phyloP scores from a whole-genome alignment of 2,113 vertebrate species.

The Sinocyclocheilus anshuiensis region DNA sequence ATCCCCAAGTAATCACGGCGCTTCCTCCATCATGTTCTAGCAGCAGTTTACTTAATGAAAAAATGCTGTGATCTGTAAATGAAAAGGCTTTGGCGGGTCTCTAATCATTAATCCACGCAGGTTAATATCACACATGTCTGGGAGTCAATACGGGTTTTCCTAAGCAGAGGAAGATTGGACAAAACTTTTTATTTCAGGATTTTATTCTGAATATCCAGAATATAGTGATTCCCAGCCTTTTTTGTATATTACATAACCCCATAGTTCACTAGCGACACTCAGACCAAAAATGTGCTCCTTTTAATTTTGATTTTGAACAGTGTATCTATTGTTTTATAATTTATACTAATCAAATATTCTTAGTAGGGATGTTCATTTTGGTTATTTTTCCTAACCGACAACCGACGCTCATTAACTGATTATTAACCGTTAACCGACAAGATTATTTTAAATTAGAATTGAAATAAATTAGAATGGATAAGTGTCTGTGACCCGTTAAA shows the following conservation, averaged over 20 bases:
- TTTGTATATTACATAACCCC: not conserved
- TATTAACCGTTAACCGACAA: too few relatives aligned
- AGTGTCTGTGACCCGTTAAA: too few relatives aligned
- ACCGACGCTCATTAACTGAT: too few relatives aligned
- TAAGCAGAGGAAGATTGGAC: not conserved
- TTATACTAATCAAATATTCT: not conserved
- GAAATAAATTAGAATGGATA: too few relatives aligned
- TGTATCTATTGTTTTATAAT: not conserved
- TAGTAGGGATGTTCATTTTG: too few relatives aligned
- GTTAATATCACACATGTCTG: conserved; percentile 38
- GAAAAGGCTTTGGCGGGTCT: conserved; percentile 34
- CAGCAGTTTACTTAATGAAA: conserved; percentile 39
- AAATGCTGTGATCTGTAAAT: conserved; percentile 47
- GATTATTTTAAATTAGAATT: too few relatives aligned
- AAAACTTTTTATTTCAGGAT: conserved; percentile 3
- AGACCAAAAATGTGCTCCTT: not conserved
- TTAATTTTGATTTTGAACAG: not conserved
- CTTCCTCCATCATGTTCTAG: conserved; percentile 38
- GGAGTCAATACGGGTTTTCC: conserved; percentile 9
- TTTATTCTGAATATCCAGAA: not conserved
- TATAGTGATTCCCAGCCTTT: not conserved
- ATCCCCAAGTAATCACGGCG: conserved; percentile 38
- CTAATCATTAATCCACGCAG: conserved; percentile 38
- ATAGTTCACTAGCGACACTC: not conserved
- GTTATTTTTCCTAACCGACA: too few relatives aligned